Base-by-base conservation (phyloP, 1,140 invertebrate genomes). In the Archivesica marissinica region DNA sequence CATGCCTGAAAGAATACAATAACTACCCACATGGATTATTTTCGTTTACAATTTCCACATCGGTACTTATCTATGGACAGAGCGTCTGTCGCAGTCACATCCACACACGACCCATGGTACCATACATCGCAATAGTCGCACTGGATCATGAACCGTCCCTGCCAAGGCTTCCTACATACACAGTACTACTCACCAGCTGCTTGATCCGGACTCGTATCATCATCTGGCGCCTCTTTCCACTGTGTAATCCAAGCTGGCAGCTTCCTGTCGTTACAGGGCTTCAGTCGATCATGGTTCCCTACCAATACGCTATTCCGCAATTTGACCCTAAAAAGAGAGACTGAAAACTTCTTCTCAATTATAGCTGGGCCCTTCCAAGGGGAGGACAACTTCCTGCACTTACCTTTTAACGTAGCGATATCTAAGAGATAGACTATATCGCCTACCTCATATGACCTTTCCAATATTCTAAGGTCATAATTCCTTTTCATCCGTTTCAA, bases 361-460 rank as follows among this genome's bases (percentile, higher is more conserved):
- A 76, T 39, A 38, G 47, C 52, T 59, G 74, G 47, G 6, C 74
- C 74, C 33, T 76, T 76, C 52, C 50, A 76, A 2, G 74, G 74
- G 50, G 74, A 39, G 15, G n/a, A 54, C 1, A 76, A 47, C 38
- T 76, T 76, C 7, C 52, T 15, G 15, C 33, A 56, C 28, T 76
- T 54, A 2, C 52, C 74, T 39, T 76, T 76, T 2, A 33, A 4
- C 1, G 33, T 15, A 3, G 74, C 50, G 38, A 52, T 56, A 39
- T 76, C 50, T n/a, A 76, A n/a, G n/a, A 76, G 25, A 39, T 76
- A 76, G 6, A 76, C 74, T 17, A 39, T 13, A 56, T 76, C 74
- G n/a, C 17, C 70, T 39, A 20, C 28, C 9, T 11, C 13, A 4
- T 35, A 35, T 3, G 13, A 25, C 17, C 39, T n/a, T n/a, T n/a